Evolutionary conservation across 2,113 vertebrate genomes (phyloP).

Genomic region (Dicentrarchus labrax): DNA sequence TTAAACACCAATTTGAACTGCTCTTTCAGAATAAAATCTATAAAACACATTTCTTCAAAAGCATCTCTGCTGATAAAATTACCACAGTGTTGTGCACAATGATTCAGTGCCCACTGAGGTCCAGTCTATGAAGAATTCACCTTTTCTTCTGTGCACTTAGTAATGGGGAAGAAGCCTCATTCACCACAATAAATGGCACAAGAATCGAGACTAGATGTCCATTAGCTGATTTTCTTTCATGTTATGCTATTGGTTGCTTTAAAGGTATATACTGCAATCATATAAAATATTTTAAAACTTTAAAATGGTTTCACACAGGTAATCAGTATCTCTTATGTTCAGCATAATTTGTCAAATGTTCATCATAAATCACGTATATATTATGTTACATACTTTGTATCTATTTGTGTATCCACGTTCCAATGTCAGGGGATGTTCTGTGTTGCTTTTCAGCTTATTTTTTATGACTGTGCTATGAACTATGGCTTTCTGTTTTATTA

Average conservation of each 20-base stretch:
- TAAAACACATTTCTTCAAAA: slow-evolving; percentile 53
- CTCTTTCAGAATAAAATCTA: slow-evolving; percentile 43
- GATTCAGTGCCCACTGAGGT: slow-evolving; percentile 13
- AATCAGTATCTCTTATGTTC: background rate
- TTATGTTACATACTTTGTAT: background rate
- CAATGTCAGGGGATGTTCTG: background rate
- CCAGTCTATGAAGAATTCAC: slow-evolving; percentile 24
- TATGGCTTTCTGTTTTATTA: slow-evolving; percentile 8
- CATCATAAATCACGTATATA: background rate
- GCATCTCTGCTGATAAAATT: slow-evolving; percentile 36
- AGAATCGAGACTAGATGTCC: slow-evolving; percentile 1
- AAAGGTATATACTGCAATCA: slow-evolving; percentile 2
- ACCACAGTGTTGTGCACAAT: background rate
- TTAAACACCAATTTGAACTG: slow-evolving; percentile 49
- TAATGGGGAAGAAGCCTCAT: slow-evolving; percentile 6
- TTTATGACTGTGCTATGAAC: background rate
- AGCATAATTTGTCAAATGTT: background rate
- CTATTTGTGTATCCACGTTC: background rate
- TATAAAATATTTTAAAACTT: background rate
- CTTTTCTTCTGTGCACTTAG: slow-evolving; percentile 29
- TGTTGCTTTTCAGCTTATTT: background rate
- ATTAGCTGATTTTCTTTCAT: slow-evolving; percentile 10
- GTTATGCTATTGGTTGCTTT: background rate
- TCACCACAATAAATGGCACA: slow-evolving; percentile 12
- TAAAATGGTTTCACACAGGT: background rate